A percentile compares a stretch with the other conserved stretches of the same genome.
These are phyloP conservation scores for Chymomyza caudatula DNA, from an alignment of 2,888 invertebrate species.

Conservation along the genomic window DNA sequence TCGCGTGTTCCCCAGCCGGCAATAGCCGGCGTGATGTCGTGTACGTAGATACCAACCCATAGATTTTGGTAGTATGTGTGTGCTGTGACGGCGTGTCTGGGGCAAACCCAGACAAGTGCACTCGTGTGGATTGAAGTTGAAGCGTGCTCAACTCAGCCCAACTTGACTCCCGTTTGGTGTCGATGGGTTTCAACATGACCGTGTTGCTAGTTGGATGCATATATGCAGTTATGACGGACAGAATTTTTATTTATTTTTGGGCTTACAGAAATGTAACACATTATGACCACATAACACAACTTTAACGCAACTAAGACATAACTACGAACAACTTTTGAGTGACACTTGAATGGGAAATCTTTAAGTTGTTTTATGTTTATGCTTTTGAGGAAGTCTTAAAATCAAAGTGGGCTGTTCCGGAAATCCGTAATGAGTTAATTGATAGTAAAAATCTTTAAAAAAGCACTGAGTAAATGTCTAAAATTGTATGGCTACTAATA, in stretches of 20 bases:
- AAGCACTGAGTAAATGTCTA: not conserved
- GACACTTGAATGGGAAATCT: not conserved
- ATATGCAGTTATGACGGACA: not conserved
- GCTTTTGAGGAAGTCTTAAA: not conserved
- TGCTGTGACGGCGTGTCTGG: not conserved
- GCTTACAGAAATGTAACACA: not conserved
- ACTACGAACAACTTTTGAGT: not conserved
- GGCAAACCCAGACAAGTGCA: slow-evolving; percentile 44
- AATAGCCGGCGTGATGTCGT: slow-evolving; percentile 51
- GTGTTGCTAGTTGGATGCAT: slow-evolving; percentile 11
- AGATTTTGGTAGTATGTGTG: slow-evolving; percentile 23
- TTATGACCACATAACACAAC: too few species aligned
- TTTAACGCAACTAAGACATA: not conserved
- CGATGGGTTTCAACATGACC: slow-evolving; percentile 10
- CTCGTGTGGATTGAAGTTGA: slow-evolving; percentile 31
- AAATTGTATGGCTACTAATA: not conserved
- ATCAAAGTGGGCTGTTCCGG: not conserved
- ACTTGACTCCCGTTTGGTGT: slow-evolving; percentile 5
- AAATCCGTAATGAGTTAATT: not conserved
- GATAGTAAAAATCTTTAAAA: not conserved
- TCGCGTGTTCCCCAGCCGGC: slow-evolving; percentile 55
- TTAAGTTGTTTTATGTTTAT: not conserved
- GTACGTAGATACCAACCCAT: slow-evolving; percentile 48
- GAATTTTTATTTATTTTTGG: slow-evolving; percentile 23
- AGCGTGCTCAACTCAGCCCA: slow-evolving; percentile 41